These are phyloP conservation scores for Tichodroma muraria DNA, from an alignment of 2,113 vertebrate genomes.

Conservation along the genomic window DNA sequence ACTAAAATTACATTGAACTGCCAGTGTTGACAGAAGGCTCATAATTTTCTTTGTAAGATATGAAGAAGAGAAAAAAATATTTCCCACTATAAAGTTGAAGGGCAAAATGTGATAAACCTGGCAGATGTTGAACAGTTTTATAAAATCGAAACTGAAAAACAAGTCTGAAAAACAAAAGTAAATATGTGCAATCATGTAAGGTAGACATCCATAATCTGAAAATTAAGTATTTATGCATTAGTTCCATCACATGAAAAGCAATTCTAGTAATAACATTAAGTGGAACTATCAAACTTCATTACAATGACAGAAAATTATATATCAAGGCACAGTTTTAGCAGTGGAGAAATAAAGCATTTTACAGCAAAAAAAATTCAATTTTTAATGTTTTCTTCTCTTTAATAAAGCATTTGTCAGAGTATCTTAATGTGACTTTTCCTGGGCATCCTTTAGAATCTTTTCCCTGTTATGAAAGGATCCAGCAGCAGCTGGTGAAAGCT, in stretches of 20 bases:
- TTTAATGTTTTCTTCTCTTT: background rate
- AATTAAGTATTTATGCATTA: background rate
- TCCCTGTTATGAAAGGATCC: background rate
- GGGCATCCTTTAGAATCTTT: background rate
- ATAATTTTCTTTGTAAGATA: background rate
- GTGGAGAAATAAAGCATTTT: background rate
- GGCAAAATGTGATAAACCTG: background rate
- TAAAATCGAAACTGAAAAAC: background rate
- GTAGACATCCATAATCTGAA: background rate
- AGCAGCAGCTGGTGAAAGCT: background rate
- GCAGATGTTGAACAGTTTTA: background rate
- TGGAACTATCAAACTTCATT: background rate
- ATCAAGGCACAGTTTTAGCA: background rate
- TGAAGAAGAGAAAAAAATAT: background rate
- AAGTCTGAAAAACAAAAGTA: background rate
- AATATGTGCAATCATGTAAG: background rate
- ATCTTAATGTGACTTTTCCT: background rate
- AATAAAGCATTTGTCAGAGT: background rate
- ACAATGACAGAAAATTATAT: background rate
- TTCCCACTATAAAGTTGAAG: background rate
- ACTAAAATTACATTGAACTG: background rate
- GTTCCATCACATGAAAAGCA: background rate
- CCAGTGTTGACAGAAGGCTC: background rate
- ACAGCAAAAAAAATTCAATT: background rate
- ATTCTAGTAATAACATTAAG: slow-evolving; percentile 5